Percentiles rank a stretch among this genome's conserved stretches.
Conservation (phyloP, 2,113 vertebrate genomes). For the Hipposideros armiger region DNA sequence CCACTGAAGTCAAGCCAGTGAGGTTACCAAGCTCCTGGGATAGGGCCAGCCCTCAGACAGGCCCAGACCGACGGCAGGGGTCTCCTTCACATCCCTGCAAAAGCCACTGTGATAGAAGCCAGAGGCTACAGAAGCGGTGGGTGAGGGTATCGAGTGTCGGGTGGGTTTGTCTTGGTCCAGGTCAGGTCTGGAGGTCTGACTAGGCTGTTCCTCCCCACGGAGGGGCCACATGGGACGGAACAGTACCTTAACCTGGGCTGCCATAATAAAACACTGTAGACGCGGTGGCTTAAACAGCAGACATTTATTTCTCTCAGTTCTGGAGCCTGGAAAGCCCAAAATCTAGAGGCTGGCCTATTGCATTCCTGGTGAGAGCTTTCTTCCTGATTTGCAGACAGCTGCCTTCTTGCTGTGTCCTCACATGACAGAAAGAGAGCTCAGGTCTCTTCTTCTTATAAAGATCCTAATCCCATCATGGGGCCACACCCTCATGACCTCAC, state of each 20-base stretch:
- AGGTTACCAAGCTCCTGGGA: not conserved
- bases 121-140: not conserved
- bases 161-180: not conserved
- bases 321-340: too few relatives aligned
- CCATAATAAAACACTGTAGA: too few relatives aligned
- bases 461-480: not conserved
- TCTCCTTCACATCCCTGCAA: not conserved
- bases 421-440: not conserved
- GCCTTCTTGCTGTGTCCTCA: not conserved
- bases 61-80: too few relatives aligned
- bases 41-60: not conserved
- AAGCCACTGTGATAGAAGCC: not conserved
- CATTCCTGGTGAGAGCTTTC: not conserved
- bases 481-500: not conserved
- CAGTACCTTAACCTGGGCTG: too few relatives aligned
- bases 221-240: not conserved
- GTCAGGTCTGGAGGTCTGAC: not conserved
- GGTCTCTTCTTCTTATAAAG: not conserved
- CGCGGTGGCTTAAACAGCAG: too few relatives aligned
- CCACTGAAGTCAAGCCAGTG: not conserved
- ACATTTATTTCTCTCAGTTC: too few relatives aligned
- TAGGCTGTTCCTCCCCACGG: not conserved
- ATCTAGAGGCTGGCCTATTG: too few relatives aligned
- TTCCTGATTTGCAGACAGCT: not conserved
- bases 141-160: accelerated